Conservation (phyloP, 2,797 vertebrate genomes). For the Tinamus major region DNA sequence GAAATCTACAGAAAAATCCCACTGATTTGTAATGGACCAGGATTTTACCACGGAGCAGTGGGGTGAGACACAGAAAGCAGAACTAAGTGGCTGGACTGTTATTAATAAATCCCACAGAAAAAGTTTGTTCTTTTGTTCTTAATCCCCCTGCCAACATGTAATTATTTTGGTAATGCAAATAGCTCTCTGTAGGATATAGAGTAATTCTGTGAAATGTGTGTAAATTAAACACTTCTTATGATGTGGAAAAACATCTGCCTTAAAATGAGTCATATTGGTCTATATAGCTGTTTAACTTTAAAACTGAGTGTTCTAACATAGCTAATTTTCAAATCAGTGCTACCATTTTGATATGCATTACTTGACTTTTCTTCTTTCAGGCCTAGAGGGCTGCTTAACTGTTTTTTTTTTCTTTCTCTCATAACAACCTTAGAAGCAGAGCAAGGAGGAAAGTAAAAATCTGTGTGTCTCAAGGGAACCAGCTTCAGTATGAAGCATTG, state of each 20-base stretch:
- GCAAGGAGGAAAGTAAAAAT: neutral
- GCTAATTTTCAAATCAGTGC: neutral
- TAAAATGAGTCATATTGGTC: conserved; percentile 24
- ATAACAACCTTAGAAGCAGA: neutral
- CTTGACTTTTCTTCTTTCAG: neutral
- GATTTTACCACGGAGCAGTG: neutral
- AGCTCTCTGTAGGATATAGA: neutral
- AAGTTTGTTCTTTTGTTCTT: neutral
- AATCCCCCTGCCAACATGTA: neutral
- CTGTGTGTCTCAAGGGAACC: neutral
- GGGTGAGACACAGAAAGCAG: neutral
- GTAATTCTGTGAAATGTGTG: conserved; percentile 22
- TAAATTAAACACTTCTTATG: conserved; percentile 13
- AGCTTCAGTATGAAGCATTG: neutral
- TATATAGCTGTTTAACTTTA: neutral
- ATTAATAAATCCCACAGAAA: neutral
- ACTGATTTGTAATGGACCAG: neutral
- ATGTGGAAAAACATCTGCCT: conserved; percentile 31
- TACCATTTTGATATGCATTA: neutral
- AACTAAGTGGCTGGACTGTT: neutral
- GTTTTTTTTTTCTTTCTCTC: neutral
- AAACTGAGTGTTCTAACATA: neutral
- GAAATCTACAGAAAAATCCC: neutral
- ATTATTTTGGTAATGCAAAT: conserved; percentile 19
- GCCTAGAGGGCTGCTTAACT: neutral